A percentile compares a stretch with the other conserved stretches of the same genome.
Evolutionary conservation across 2,888 invertebrate genomes (phyloP).

Genomic region (Ischnus inquisitorius): DNA sequence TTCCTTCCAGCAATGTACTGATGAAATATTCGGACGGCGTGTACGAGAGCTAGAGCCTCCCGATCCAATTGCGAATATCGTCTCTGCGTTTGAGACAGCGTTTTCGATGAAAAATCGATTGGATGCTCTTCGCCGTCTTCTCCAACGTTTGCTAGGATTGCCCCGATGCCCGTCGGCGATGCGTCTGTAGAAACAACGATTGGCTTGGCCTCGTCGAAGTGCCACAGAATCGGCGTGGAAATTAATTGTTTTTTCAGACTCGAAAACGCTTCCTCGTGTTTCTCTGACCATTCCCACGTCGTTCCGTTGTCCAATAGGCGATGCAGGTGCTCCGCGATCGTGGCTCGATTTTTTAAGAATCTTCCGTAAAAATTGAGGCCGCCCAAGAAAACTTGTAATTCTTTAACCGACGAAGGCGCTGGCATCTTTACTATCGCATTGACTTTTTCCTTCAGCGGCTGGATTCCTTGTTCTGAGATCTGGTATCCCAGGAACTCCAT

Average conservation of each 20-base stretch:
- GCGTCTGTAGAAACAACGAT: slow-evolving; percentile 82
- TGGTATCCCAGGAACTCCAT: slow-evolving; percentile 44
- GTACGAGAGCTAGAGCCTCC: slow-evolving; percentile 72
- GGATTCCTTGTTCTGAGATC: slow-evolving; percentile 3
- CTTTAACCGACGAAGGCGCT: background rate
- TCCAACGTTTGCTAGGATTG: slow-evolving; percentile 72
- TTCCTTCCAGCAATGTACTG: slow-evolving; percentile 69
- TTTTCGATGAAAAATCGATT: slow-evolving; percentile 68
- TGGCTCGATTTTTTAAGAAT: background rate
- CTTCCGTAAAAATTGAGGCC: background rate
- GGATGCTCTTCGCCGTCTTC: slow-evolving; percentile 64
- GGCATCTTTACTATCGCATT: background rate
- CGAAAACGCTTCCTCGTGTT: slow-evolving; percentile 73
- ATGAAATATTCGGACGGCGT: slow-evolving; percentile 67
- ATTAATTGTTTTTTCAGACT: slow-evolving; percentile 57
- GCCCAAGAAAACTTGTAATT: background rate
- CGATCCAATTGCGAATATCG: slow-evolving; percentile 73
- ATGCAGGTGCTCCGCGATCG: slow-evolving; percentile 9
- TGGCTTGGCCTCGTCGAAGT: slow-evolving; percentile 66
- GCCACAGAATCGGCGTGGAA: slow-evolving; percentile 54
- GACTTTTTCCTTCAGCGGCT: background rate
- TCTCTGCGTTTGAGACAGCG: slow-evolving; percentile 64
- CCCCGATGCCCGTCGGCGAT: slow-evolving; percentile 78
- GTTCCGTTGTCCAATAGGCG: background rate
- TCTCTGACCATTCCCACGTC: slow-evolving; percentile 54